Evolutionary conservation across 2,113 vertebrate species (phyloP).

Genomic region (Spea multiplicata): DNA sequence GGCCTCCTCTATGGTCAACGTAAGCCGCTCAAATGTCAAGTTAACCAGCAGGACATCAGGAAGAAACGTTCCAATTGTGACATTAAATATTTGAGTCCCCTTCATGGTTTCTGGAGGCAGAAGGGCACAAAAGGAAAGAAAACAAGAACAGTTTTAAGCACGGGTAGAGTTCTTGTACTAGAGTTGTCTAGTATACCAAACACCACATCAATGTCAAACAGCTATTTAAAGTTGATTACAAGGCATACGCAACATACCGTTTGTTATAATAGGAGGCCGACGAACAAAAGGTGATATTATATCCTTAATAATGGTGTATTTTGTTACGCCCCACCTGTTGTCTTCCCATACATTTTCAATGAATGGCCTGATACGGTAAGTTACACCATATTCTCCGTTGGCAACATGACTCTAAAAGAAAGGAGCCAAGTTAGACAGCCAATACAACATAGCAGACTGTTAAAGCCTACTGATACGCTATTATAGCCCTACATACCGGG

Average conservation of each 20-base stretch:
- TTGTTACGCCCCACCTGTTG: constrained; percentile 54
- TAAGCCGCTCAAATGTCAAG: constrained; percentile 55
- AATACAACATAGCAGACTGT: too few relatives aligned
- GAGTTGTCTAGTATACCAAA: too few relatives aligned
- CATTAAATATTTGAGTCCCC: constrained; percentile 57
- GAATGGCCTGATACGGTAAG: constrained; percentile 55
- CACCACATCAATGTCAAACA: not conserved
- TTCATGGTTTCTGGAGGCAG: constrained; percentile 56
- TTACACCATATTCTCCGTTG: constrained; percentile 42
- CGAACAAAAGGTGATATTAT: constrained; percentile 55
- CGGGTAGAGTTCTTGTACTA: too few relatives aligned
- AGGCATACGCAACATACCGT: constrained; percentile 44
- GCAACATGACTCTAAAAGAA: constrained; percentile 54
- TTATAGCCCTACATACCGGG: too few relatives aligned
- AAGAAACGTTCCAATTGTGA: constrained; percentile 64
- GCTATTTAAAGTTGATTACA: too few relatives aligned
- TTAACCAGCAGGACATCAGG: constrained; percentile 68
- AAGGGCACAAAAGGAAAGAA: accelerated
- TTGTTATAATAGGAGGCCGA: constrained; percentile 34
- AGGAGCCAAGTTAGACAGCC: not conserved
- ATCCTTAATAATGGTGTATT: constrained; percentile 54
- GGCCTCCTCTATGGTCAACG: constrained; percentile 56
- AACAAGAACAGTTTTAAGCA: not conserved
- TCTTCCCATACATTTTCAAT: constrained; percentile 62
- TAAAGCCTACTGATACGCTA: too few relatives aligned